These are phyloP conservation scores for Anguilla pacifica DNA, from an alignment of 2,797 vertebrate species.

Conservation along the genomic window DNA sequence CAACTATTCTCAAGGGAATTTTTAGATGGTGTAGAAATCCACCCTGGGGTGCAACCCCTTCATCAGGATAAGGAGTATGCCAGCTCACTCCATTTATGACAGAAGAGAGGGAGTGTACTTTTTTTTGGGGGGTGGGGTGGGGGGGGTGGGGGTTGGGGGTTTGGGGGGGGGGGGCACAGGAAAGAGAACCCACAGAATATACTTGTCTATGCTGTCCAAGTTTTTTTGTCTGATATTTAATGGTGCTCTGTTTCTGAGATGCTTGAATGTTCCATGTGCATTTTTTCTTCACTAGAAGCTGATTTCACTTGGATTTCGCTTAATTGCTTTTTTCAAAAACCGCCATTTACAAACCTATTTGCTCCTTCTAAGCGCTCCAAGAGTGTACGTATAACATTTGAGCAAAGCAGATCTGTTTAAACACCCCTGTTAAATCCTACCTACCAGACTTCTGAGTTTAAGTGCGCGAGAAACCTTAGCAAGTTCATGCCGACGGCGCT, in stretches of 20 bases:
- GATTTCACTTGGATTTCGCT: not conserved
- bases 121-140: not conserved
- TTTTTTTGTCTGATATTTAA: conserved; percentile 29
- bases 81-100: not conserved
- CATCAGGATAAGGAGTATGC: not conserved
- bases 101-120: not conserved
- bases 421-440: not conserved
- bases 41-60: not conserved
- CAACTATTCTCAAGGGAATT: not conserved
- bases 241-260: conserved; percentile 16
- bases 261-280: not conserved
- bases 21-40: not conserved
- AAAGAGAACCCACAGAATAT: not conserved
- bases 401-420: not conserved
- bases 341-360: too few species aligned
- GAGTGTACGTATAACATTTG: not conserved
- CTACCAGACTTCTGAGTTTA: not conserved
- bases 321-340: conserved; percentile 2
- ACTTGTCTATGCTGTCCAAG: conserved; percentile 24
- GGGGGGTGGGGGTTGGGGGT: not conserved
- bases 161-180: not conserved
- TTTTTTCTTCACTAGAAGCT: not conserved
- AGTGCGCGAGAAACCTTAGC: not conserved
- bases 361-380: not conserved
- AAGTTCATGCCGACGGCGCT: not conserved